Conservation (phyloP, 2,888 invertebrate genomes). For the Spisula solida region DNA sequence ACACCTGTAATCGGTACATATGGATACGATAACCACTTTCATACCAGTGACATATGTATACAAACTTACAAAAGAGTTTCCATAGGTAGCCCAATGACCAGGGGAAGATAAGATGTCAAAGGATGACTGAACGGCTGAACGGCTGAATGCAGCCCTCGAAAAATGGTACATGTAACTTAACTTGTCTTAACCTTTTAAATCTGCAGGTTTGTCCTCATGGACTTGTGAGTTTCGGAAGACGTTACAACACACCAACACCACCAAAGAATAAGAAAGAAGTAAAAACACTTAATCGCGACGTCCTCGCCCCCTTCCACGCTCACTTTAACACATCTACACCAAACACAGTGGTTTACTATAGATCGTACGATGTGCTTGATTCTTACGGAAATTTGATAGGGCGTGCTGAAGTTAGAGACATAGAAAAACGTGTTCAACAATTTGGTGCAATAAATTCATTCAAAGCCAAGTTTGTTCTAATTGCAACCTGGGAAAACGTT, state of each 20-base stretch:
- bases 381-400: not conserved
- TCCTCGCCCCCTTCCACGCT: slow-evolving; percentile 4
- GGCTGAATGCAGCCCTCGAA: no score
- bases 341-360: not conserved
- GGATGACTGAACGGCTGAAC: no score
- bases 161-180: no score
- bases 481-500: slow-evolving; percentile 37
- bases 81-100: no score
- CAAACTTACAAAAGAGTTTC: no score
- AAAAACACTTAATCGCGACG: not conserved
- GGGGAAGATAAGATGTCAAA: no score
- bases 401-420: not conserved
- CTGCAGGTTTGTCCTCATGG: slow-evolving; percentile 32
- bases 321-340: not conserved
- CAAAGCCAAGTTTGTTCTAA: slow-evolving; percentile 19
- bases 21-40: no score
- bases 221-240: slow-evolving; percentile 21
- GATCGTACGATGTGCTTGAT: slow-evolving; percentile 6
- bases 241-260: not conserved
- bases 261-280: not conserved
- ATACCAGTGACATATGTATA: no score
- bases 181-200: not conserved
- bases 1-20: no score
- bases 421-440: not conserved
- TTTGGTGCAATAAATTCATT: not conserved